Evolutionary conservation across 2,113 vertebrate species (phyloP).

Genomic region (Cochlearius cochlearius): DNA sequence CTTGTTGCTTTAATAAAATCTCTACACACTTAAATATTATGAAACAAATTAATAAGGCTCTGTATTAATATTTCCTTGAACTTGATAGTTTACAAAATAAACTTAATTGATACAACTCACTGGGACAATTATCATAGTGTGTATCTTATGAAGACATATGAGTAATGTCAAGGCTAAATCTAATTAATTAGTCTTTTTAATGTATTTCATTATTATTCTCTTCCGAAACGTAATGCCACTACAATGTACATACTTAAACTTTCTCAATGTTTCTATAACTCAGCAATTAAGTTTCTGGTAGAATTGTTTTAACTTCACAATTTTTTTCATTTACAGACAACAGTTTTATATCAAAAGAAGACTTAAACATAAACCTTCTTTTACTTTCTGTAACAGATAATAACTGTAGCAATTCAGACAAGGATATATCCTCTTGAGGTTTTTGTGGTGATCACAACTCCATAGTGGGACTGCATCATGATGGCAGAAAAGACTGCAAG

Average conservation of each 20-base stretch:
- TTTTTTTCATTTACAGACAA: not conserved
- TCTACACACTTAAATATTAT: not conserved
- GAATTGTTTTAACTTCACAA: not conserved
- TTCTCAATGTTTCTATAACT: conserved; percentile 2
- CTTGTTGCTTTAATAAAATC: not conserved
- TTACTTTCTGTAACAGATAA: conserved; percentile 36
- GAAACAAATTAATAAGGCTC: not conserved
- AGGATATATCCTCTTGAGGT: conserved; percentile 52
- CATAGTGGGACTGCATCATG: not conserved
- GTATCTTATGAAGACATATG: not conserved
- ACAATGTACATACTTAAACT: not conserved
- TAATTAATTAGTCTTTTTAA: not conserved
- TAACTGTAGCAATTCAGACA: conserved; percentile 15
- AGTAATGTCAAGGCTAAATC: not conserved
- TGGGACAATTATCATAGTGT: not conserved
- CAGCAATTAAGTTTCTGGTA: not conserved
- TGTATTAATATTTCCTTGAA: not conserved
- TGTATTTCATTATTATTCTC: not conserved
- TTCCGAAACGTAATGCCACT: not conserved
- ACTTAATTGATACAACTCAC: not conserved
- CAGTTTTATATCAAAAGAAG: not conserved
- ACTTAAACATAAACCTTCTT: conserved; percentile 4
- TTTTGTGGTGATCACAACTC: conserved; percentile 21
- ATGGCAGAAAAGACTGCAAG: conserved; percentile 23
- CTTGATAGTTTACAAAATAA: not conserved